These are phyloP conservation scores for Pachycephala philippinensis DNA, from an alignment of 2,113 vertebrate genomes.

Conservation along the genomic window DNA sequence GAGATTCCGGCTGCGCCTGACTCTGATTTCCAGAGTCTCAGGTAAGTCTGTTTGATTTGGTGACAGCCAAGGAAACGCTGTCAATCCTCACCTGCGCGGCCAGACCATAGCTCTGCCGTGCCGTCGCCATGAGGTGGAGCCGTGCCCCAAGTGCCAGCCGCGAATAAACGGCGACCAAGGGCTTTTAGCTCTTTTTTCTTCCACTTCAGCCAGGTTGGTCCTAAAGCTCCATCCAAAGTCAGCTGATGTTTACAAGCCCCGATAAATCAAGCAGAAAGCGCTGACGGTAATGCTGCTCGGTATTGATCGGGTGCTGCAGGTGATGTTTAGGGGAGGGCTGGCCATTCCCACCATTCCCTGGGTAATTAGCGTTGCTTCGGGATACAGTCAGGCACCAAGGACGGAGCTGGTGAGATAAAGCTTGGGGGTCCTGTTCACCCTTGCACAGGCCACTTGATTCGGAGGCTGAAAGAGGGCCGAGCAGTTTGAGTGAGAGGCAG, in stretches of 20 bases:
- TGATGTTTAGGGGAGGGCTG: background rate
- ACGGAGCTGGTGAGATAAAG: background rate
- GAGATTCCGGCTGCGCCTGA: background rate
- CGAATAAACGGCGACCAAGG: rapidly evolving
- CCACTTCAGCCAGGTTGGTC: background rate
- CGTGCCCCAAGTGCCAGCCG: background rate
- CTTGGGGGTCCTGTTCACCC: background rate
- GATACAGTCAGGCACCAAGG: background rate
- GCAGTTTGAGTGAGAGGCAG: background rate
- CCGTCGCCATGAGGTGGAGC: constrained; percentile 39
- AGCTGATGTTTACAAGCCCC: background rate
- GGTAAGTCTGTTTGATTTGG: background rate
- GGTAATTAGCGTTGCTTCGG: background rate
- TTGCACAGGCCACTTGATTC: background rate
- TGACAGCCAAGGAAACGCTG: rapidly evolving
- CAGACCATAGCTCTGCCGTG: background rate
- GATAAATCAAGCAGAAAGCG: background rate
- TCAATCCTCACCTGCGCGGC: no score
- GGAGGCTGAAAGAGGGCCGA: background rate
- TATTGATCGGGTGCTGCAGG: background rate
- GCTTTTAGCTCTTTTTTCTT: background rate
- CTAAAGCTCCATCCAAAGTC: background rate
- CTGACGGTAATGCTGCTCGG: background rate
- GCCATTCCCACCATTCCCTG: background rate
- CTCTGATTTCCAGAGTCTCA: background rate